These are phyloP conservation scores for Leptinotarsa defecta DNA, from an alignment of 1,140 invertebrate species.

Conservation along the genomic window DNA sequence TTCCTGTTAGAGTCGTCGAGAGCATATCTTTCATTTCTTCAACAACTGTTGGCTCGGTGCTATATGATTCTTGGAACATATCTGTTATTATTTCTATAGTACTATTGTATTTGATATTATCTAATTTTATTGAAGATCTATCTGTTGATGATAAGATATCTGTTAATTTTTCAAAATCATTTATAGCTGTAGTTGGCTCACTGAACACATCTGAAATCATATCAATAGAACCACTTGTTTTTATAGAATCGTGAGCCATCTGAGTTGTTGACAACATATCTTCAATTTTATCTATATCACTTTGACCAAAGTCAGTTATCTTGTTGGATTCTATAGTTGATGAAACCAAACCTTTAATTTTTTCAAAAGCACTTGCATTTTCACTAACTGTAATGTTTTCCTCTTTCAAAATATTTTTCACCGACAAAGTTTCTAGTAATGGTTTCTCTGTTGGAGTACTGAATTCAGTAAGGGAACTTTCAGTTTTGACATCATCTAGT, in stretches of 20 bases:
- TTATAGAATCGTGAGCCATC: too few relatives aligned
- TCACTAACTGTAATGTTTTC: neutral
- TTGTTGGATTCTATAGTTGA: too few relatives aligned
- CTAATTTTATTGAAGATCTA: too few relatives aligned
- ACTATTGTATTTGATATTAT: neutral
- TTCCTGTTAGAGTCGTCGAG: neutral
- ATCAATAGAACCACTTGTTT: too few relatives aligned
- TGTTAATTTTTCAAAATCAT: too few relatives aligned
- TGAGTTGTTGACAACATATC: too few relatives aligned
- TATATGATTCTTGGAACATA: slow-evolving; percentile 1
- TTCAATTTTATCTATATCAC: too few relatives aligned
- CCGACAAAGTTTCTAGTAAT: neutral
- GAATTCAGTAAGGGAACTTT: neutral
- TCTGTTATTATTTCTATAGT: slow-evolving; percentile 18
- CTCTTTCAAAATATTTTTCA: neutral
- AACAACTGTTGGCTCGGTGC: neutral
- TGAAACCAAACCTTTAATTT: too few relatives aligned
- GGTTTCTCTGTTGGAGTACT: neutral
- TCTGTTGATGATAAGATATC: too few relatives aligned
- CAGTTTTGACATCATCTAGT: neutral
- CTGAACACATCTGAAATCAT: too few relatives aligned
- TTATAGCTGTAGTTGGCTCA: too few relatives aligned
- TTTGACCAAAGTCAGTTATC: too few relatives aligned
- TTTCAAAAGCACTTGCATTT: neutral
- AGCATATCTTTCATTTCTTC: neutral